Base-by-base conservation (phyloP, 1,140 invertebrate species). In the Danaus plexippus region DNA sequence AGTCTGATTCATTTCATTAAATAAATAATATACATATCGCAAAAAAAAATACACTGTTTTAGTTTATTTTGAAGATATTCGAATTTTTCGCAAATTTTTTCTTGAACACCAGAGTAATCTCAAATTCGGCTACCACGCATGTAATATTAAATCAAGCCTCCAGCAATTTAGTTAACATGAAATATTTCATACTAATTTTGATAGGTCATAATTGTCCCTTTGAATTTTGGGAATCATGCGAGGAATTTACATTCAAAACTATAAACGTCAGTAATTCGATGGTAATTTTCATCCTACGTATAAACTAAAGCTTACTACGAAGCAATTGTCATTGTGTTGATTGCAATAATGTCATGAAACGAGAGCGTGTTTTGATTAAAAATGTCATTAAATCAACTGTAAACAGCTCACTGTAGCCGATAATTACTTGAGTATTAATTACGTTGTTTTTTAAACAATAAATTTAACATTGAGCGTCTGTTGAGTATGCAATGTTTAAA, bases 41-140 rank as follows among this genome's bases (percentile, higher is more conserved):
- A 32, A 32, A 32, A 32, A 32, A 32, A 32, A 32, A 32, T 32
- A 32, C 22, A 32, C 22, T 32, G 22, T 8, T 8, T 32, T 32
- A 32, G 22, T 32, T 32, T 32, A 32, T 32, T 32, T 32, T 52
- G 42, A 41, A 41, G n/a, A 15, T 43, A 10, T 41, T 12, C 42
- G 49, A 15, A 52, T n/a, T 43, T 43, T 52, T 43, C 11, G 12
- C 40, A 12, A 51, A 43, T 43, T 43, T 52, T 52, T 50, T 43
- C 15, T 41, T 42, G 22, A 22, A 48, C 11, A 9, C 11, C 8
- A 40, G 9, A 48, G 11, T 40, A 50, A 51, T 57, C 22, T 32
- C 22, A 32, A 4, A 32, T 32, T 32, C 63, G 57, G 75, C 75
- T 82, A 80, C 77, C 75, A 79, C 66, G 71, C 70, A 70, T 66